Percentiles rank a stretch among this genome's conserved stretches.
Conservation (phyloP, 2,888 invertebrate species). For the Polietes domitor region DNA sequence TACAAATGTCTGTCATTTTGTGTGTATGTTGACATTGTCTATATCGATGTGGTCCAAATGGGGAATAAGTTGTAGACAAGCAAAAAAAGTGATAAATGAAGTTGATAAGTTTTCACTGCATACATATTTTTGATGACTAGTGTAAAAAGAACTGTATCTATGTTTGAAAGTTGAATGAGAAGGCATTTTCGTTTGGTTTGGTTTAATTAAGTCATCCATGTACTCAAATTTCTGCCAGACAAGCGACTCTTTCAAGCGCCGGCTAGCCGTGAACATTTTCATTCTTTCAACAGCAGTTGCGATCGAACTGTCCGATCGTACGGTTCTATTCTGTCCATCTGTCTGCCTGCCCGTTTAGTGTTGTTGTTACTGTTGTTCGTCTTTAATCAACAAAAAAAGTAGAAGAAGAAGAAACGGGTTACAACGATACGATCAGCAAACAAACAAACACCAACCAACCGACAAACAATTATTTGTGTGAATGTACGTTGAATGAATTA, state of each 20-base stretch:
- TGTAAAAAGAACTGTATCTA: constrained; percentile 17
- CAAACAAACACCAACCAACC: background rate
- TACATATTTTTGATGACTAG: background rate
- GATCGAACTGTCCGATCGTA: constrained; percentile 57
- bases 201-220: constrained; percentile 49
- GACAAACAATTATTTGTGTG: background rate
- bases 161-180: constrained; percentile 47
- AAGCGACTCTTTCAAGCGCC: constrained; percentile 45
- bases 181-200: constrained; percentile 40
- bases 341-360: background rate
- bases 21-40: too few species aligned
- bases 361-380: background rate
- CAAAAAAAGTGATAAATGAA: too few species aligned
- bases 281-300: constrained; percentile 55
- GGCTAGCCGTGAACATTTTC: constrained; percentile 51
- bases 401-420: constrained; percentile 21
- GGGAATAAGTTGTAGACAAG: too few species aligned
- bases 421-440: constrained; percentile 10
- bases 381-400: constrained; percentile 1
- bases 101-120: too few species aligned
- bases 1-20: too few species aligned
- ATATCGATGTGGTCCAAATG: too few species aligned
- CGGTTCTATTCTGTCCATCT: constrained; percentile 42
- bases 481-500: background rate
- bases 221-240: constrained; percentile 46